Base-by-base conservation (phyloP, 2,797 vertebrate genomes). In the Micromesistius poutassou region DNA sequence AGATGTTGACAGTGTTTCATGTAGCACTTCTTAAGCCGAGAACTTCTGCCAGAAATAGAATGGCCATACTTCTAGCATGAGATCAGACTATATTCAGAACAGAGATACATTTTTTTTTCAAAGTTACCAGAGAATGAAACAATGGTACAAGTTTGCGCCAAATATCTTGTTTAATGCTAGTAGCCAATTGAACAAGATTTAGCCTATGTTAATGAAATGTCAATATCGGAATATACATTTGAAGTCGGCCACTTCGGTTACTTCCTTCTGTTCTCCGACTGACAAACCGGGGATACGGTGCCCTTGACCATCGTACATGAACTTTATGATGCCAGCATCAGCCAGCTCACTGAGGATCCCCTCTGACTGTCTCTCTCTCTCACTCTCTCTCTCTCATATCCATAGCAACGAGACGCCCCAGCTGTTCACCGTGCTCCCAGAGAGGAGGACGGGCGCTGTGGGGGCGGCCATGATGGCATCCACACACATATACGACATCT, bases 391-490 rank as follows among this genome's bases (percentile, higher is more conserved):
- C 3, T 16, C 76, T 33, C 33, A 28, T 81, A 12, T 72, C 31
- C 6, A 5, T 80, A 97, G 96, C 46, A 96, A 96, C 0, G 96
- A 98, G 90, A 97, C 96, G 0, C 96, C 96, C 0, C 96, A 97
- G 89, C 93, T 97, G 5, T 97, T 92, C 88, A 96, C 95, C 0
- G 96, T 97, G 72, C 93, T 97, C 30, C 96, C 96, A 0, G 96
- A 96, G 92, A 96, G 96, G 87, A 91, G 95, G 83, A 95, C 94
- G 0, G 95, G 95, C 2, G 93, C 94, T 0, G 94, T 97, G 0
- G 96, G 96, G 16, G 89, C 94, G 0, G 96, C 96, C 84, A 97
- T 97, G 95, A 98, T 97, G 97, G 96, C 95, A 1, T 98, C 97
- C 0, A 97, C 96, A 0, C 96, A 97, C 93, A 97, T 97, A 90